Evolutionary conservation across 2,113 vertebrate species (phyloP).

Genomic region (Scomber scombrus): DNA sequence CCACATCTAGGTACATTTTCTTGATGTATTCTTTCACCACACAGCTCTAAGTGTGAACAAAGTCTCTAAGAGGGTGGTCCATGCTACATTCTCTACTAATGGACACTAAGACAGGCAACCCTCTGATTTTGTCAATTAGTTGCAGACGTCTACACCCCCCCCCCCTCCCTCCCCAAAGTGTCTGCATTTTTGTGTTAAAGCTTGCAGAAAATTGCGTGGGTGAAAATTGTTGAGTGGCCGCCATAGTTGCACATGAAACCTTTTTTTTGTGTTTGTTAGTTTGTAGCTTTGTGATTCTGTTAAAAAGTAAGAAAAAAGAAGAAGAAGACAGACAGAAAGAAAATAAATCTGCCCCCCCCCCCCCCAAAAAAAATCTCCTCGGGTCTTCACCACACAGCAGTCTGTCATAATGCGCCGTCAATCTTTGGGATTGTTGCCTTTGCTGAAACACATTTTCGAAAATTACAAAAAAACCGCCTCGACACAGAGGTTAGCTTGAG

Average conservation of each 20-base stretch:
- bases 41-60: slow-evolving; percentile 33
- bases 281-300: slow-evolving; percentile 53
- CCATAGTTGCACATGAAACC: slow-evolving; percentile 52
- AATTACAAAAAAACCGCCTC: slow-evolving; percentile 51
- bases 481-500: slow-evolving; percentile 60
- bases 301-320: too few species aligned
- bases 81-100: slow-evolving; percentile 70
- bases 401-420: slow-evolving; percentile 51
- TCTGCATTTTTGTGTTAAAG: slow-evolving; percentile 71
- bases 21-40: neutral
- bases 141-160: slow-evolving; percentile 50
- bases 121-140: slow-evolving; percentile 75
- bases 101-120: slow-evolving; percentile 65
- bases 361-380: slow-evolving; percentile 27
- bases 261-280: slow-evolving; percentile 49
- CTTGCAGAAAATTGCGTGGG: slow-evolving; percentile 54
- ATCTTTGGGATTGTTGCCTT: slow-evolving; percentile 54
- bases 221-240: slow-evolving; percentile 59
- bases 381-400: slow-evolving; percentile 56
- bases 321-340: too few species aligned
- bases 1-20: slow-evolving; percentile 17
- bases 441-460: slow-evolving; percentile 67
- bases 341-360: slow-evolving; percentile 30
- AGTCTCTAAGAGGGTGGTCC: slow-evolving; percentile 64
- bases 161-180: slow-evolving; percentile 17